Base-by-base conservation (phyloP, 2,888 invertebrate genomes). In the Cyaniris semiargus region DNA sequence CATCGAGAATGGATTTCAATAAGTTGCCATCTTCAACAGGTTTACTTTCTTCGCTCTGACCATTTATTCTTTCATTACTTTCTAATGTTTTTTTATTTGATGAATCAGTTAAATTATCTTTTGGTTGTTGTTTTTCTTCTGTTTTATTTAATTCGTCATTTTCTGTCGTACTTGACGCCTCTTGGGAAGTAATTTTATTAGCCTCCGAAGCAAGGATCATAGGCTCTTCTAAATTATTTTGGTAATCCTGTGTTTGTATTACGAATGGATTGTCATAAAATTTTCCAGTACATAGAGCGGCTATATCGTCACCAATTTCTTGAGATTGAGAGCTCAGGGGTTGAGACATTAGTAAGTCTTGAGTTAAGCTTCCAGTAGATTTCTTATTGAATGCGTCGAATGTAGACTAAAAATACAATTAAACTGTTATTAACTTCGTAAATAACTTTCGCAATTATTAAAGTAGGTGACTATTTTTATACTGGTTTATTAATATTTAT, bases 211-310 rank as follows among this genome's bases (percentile, higher is more conserved):
- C 27, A 15, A 15, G 27, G 15, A 72, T 72, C 6, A 44, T 6
- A 15, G 71, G 38, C 18, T 71, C 71, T n/a, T 38, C 34, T 7
- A 23, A 71, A 38, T 38, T 71, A 38, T 23, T 71, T 71, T 38
- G 10, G 38, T 72, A 15, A 44, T 79, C 76, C 70, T 77, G 77
- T 27, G 71, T 27, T 81, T 84, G 88, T 58, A 91, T 86, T 70
- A 93, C 82, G 80, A 93, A 91, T 78, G 88, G 85, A 76, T 91
- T 92, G 34, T 93, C 90, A 82, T 93, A 94, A 83, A 95, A 95
- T 79, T 94, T 91, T 1, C 95, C 95, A 6, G 95, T 95, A 81
- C 95, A 95, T 18, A 95, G 83, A 6, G 89, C 94, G 71, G 94
- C 82, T 6, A 95, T 83, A 81, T 95, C 94, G 79, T 93, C 94